Base-by-base conservation (phyloP, 2,113 vertebrate species). In the Ictalurus furcatus region DNA sequence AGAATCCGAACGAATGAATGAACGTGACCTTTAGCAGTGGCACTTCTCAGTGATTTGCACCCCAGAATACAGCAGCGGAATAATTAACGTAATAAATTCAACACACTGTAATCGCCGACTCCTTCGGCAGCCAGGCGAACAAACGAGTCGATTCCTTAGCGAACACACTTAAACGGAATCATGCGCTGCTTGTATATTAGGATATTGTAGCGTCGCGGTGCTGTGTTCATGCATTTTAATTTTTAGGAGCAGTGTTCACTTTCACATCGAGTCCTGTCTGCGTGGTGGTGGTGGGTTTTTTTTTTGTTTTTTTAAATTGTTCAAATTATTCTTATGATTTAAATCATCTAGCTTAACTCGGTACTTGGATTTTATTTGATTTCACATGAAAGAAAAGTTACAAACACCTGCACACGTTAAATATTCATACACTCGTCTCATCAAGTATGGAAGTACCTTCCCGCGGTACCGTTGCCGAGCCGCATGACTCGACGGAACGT, bases 11-110 rank as follows among this genome's bases (percentile, higher is more conserved):
- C 85, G 74, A 89, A 90, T 85, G 74, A 87, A 89, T 85, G 85
- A 76, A 87, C 28, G 14, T 89, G 67, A 89, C 88, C 88, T 90
- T 90, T 87, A 78, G 58, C 80, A 16, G 80, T 59, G 76, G 30
- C 61, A n/a, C 56, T 91, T 90, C 85, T 90, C 88, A 80, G 69
- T 85, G 85, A 90, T 79, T 89, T 87, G 69, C 85, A 87, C 78
- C 56, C 69, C 37, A 84, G 83, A 86, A 44, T 74, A 76, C 69
- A 84, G 82, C 65, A 78, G 61, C 85, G 65, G 81, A 87, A 85
- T 76, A 84, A 90, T 90, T 89, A 78, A 87, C 65, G 30, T 30
- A 44, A 69, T 86, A 34, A 89, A 89, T 86, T 61, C 63, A 74
- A 54, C 58, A 84, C 30, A 3, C 52, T 71, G 87, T 82, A 89